phyloP scores from a whole-genome alignment of 1,140 invertebrate genomes.

The Alviniconcha marisindica region DNA sequence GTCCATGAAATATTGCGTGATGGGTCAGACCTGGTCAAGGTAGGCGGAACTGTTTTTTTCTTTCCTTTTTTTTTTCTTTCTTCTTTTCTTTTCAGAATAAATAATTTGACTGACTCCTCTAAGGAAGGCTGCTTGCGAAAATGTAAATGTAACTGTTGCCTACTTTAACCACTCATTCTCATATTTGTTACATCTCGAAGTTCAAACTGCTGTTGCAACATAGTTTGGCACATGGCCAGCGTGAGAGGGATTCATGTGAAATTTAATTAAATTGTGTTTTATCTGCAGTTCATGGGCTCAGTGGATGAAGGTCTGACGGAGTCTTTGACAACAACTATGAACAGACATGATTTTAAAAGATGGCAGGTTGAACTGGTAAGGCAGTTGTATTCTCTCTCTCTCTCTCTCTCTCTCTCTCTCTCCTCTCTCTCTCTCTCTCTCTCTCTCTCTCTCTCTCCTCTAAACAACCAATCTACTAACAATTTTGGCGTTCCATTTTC shows the following conservation, averaged over 20 bases:
- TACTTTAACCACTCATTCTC: no score
- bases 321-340: slow-evolving; percentile 45
- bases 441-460: not conserved
- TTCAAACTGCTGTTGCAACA: no score
- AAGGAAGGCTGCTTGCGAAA: no score
- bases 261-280: no score
- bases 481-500: no score
- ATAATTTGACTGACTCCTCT: not conserved
- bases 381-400: not conserved
- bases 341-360: slow-evolving; percentile 55
- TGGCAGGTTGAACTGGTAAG: slow-evolving; percentile 67
- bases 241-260: no score
- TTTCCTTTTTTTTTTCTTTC: no score
- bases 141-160: no score
- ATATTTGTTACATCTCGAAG: no score
- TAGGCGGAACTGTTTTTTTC: slow-evolving; percentile 6
- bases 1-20: slow-evolving; percentile 64
- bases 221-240: no score
- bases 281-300: slow-evolving; percentile 46
- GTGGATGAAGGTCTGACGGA: slow-evolving; percentile 47
- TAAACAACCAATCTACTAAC: no score
- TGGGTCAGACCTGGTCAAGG: slow-evolving; percentile 52
- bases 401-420: not conserved
- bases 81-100: not conserved
- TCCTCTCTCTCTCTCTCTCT: not conserved